Base-by-base conservation (phyloP, 2,888 invertebrate species). In the Habrosyne pyritoides region DNA sequence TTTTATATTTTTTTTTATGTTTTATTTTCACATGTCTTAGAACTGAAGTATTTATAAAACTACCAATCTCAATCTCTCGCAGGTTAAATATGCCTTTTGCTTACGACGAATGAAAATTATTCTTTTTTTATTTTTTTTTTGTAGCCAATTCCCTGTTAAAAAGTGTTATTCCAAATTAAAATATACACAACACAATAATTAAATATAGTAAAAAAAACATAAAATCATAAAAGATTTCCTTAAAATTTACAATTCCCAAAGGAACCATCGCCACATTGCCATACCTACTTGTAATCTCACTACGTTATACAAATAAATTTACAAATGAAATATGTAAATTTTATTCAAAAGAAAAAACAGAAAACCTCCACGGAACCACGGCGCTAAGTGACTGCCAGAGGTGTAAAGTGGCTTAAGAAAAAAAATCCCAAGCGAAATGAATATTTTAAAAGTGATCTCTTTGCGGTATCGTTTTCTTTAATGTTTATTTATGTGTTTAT, bases 281-380 rank as follows among this genome's bases (percentile, higher is more conserved):
- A 71, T 62, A 65, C 42, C 42, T 7, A 18, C 66, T 68, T 60
- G 55, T 67, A 73, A 71, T 73, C 65, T 71, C 59, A n/a, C 22
- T 60, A 28, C 50, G 28, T 42, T 42, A 64, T 26, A 64, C 51
- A 74, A 72, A 74, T 67, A 73, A 69, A 73, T 67, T 54, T 71
- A 26, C 65, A 54, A 59, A 70, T 69, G 64, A 73, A 71, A 70
- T 66, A 73, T 73, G 74, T 59, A 60, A 70, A 73, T 73, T 65
- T 70, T 69, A 70, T 67, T 67, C 70, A n/a, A 18, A 42, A 48
- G 60, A 52, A 60, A 56, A 52, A 60, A 52, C 47, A 28, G 53
- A 55, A 54, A 65, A 60, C 54, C 55, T 47, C 57, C 30, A 12
- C 54, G 53, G 56, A 48, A 47, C 54, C 57, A 21, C 52, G 28